These are phyloP conservation scores for Bimastos eiseni DNA, from an alignment of 2,888 invertebrate species.

Conservation along the genomic window DNA sequence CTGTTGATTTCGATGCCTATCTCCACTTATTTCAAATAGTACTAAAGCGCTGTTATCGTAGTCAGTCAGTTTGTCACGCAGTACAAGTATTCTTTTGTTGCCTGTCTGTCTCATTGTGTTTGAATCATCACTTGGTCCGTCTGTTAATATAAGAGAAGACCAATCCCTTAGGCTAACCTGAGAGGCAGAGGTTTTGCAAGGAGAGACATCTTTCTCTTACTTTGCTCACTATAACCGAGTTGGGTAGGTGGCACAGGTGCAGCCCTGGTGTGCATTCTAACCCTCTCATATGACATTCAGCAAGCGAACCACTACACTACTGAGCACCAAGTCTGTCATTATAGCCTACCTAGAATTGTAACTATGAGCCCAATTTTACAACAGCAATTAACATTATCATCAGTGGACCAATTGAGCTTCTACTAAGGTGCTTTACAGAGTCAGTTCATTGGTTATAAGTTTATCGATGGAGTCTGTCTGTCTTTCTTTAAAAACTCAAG, in stretches of 20 bases:
- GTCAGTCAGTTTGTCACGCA: background rate
- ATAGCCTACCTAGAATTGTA: background rate
- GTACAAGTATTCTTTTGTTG: background rate
- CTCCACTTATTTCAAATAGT: background rate
- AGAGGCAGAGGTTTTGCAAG: too few relatives aligned
- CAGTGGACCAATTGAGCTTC: background rate
- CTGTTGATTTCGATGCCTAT: background rate
- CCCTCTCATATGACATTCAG: too few relatives aligned
- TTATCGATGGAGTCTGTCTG: background rate
- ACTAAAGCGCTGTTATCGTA: too few relatives aligned
- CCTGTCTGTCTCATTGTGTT: background rate
- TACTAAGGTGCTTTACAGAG: background rate
- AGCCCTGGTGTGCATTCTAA: too few relatives aligned
- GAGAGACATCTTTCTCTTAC: too few relatives aligned
- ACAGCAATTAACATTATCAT: background rate
- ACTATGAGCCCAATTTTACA: background rate
- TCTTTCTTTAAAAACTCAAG: background rate
- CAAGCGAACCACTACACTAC: too few relatives aligned
- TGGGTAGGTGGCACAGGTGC: too few relatives aligned
- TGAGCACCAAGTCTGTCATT: background rate
- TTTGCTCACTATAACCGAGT: too few relatives aligned
- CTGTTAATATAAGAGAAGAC: too few relatives aligned
- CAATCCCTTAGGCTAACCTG: too few relatives aligned
- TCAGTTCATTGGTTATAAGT: background rate
- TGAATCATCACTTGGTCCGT: background rate